phyloP scores from a whole-genome alignment of 2,113 vertebrate genomes.

The Datnioides undecimradiatus region DNA sequence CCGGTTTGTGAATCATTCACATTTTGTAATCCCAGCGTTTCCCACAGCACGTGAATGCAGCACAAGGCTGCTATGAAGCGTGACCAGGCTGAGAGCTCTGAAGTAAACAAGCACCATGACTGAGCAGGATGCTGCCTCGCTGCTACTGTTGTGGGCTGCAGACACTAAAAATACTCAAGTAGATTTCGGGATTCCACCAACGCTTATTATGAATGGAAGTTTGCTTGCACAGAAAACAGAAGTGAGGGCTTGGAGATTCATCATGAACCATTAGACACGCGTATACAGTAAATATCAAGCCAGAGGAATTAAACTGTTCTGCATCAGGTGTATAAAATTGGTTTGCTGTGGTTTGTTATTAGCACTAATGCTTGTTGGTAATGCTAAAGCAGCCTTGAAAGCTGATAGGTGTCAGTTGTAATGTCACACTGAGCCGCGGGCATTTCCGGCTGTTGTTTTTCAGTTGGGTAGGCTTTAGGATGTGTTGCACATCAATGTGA shows the following conservation, averaged over 20 bases:
- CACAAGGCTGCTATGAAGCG: conserved; percentile 64
- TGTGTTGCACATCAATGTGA: conserved; percentile 64
- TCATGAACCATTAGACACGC: neutral
- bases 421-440: conserved; percentile 32
- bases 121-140: conserved; percentile 54
- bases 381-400: neutral
- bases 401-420: conserved; percentile 5
- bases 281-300: neutral
- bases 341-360: neutral
- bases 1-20: neutral
- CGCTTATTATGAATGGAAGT: conserved; percentile 25
- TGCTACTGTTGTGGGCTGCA: conserved; percentile 44
- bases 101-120: conserved; percentile 78
- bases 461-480: conserved; percentile 60
- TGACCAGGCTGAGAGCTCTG: conserved; percentile 64
- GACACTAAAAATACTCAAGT: conserved; percentile 22
- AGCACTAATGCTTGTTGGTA: neutral
- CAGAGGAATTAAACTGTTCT: neutral
- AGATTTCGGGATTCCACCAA: conserved; percentile 34
- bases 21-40: neutral
- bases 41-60: conserved; percentile 51
- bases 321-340: neutral
- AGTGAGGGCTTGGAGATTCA: neutral
- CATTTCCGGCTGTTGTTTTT: conserved; percentile 60
- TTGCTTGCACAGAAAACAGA: neutral